Percentiles rank a stretch among this genome's conserved stretches.
phyloP scores from a whole-genome alignment of 2,888 invertebrate species.

The Cantharis lateralis region DNA sequence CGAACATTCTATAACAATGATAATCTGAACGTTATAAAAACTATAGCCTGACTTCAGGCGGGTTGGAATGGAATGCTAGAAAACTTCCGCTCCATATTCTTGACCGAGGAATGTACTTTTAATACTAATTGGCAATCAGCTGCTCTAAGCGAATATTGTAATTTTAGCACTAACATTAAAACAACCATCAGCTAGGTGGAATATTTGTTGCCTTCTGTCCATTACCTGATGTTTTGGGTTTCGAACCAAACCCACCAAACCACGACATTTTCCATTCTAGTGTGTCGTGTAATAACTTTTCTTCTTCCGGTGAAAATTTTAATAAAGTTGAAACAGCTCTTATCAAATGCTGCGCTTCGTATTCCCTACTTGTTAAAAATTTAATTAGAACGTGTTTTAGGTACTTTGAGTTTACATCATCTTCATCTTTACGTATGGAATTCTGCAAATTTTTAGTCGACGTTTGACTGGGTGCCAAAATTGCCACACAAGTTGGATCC shows the following conservation, averaged over 20 bases:
- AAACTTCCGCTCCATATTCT: background rate
- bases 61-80: background rate
- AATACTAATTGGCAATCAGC: conserved; percentile 3
- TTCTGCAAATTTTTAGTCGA: conserved; percentile 56
- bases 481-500: conserved; percentile 59
- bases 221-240: conserved; percentile 60
- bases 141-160: background rate
- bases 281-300: conserved; percentile 80
- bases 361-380: conserved; percentile 87
- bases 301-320: conserved; percentile 84
- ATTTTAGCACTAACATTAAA: conserved; percentile 32
- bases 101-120: background rate
- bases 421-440: conserved; percentile 55
- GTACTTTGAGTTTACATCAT: conserved; percentile 82
- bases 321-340: conserved; percentile 85
- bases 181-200: conserved; percentile 64
- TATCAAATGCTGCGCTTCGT: conserved; percentile 87
- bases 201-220: conserved; percentile 62
- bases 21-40: background rate
- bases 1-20: background rate
- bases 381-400: conserved; percentile 92
- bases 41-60: background rate
- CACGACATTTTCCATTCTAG: conserved; percentile 76
- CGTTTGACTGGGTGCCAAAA: conserved; percentile 66
- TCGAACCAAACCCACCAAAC: conserved; percentile 67